Evolutionary conservation across 2,888 invertebrate genomes (phyloP), one percentile per base, ranked within the genome.

Genomic region (Elysia crispata): DNA sequence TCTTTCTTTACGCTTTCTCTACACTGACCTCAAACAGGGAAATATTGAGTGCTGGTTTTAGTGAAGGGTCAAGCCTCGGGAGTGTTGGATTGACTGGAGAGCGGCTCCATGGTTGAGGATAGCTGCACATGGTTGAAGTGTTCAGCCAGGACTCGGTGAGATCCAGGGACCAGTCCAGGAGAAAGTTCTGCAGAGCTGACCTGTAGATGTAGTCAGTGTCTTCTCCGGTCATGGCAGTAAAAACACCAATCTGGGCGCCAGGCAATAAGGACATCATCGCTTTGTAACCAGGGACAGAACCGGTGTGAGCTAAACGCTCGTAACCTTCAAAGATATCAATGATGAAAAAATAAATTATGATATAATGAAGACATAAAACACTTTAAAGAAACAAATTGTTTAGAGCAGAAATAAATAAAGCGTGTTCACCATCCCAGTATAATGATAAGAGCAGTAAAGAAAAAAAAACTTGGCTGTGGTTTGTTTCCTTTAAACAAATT

Each of bases 61-160:
- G n/a, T n/a, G 41, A 41, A 11, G 41, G 5, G 41, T 41, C 41
- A 3, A 41, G 41, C 41, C 11, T 41, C 5, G 18, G 84, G 82
- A 0, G 82, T 80, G 1, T 30, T n/a, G 20, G 77, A n/a, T 5
- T 31, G 41, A 0, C 49, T 25, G 20, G 70, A 6, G 5, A 49
- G 64, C 60, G 30, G 64, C 13, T 78, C 86, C 87, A 87, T 5
- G 87, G 88, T 30, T 86, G 83, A 0, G 90, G 91, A 82, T 87
- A 90, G 20, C 87, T 86, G 81, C 91, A 90, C 8, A 89, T 84
- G 0, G 87, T 87, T 15, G 88, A 85, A 23, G 82, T 76, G 79
- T 90, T 89, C 1, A 91, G 83, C 86, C 90, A 90, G 1, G 88
- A 88, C 8, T 41, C 41, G 8, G 82, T 67, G 0, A 72, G 18